A percentile compares a stretch with the other conserved stretches of the same genome.
Conservation (phyloP, 2,888 invertebrate species). For the Trissolcus brochymenae region DNA sequence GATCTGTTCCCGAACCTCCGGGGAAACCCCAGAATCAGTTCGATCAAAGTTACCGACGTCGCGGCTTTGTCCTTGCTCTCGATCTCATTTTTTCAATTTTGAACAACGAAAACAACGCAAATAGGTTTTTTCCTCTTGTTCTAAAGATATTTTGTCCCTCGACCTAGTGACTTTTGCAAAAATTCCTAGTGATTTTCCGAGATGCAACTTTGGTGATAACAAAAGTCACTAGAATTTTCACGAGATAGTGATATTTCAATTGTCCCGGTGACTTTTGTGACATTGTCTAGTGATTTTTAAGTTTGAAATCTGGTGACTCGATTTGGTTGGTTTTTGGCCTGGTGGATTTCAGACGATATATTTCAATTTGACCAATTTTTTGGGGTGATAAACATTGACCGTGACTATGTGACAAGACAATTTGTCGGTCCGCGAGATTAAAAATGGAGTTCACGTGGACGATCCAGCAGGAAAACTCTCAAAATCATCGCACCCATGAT, state of each 20-base stretch:
- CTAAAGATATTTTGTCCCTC: too few relatives aligned
- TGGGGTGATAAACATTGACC: not conserved
- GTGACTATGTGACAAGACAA: conserved; percentile 43
- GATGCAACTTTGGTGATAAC: too few relatives aligned
- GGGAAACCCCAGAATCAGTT: conserved; percentile 30
- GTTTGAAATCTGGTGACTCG: not conserved
- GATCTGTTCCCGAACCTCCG: conserved; percentile 19
- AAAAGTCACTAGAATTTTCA: not conserved
- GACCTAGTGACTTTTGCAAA: too few relatives aligned
- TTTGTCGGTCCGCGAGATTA: too few relatives aligned
- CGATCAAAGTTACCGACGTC: conserved; percentile 13
- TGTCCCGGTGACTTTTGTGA: not conserved
- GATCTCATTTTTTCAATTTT: not conserved
- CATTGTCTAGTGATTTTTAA: not conserved
- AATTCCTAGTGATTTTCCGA: too few relatives aligned
- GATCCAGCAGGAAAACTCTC: conserved; percentile 50
- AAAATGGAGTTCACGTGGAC: conserved; percentile 58
- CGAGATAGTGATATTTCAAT: not conserved
- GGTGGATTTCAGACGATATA: not conserved
- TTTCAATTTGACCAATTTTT: not conserved
- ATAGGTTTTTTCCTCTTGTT: not conserved
- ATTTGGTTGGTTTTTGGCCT: not conserved
- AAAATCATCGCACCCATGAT: conserved; percentile 42
- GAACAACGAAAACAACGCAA: not conserved
- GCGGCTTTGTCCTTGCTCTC: conserved; percentile 7